Evolutionary conservation across 2,113 vertebrate species (phyloP).

Genomic region (Chinchilla lanigera): DNA sequence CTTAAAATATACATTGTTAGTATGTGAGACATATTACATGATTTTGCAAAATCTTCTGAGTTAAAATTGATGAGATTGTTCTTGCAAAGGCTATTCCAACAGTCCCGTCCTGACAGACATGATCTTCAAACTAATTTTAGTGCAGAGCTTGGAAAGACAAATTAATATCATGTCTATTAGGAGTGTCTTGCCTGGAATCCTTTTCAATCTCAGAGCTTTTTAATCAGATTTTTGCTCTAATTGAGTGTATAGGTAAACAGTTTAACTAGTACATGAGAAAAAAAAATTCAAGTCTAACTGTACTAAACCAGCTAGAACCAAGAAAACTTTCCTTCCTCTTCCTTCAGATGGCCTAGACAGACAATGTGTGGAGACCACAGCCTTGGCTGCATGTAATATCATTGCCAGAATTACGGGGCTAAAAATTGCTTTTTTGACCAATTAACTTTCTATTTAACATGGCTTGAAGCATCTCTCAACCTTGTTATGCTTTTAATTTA

Average conservation of each 20-base stretch:
- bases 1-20: constrained; percentile 3
- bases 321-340: not conserved
- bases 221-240: constrained; percentile 56
- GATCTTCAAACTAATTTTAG: constrained; percentile 54
- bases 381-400: not conserved
- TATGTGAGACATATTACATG: not conserved
- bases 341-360: not conserved
- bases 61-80: constrained; percentile 55
- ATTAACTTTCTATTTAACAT: constrained; percentile 61
- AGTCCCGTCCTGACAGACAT: constrained; percentile 11
- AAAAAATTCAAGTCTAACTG: not conserved
- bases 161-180: constrained; percentile 44
- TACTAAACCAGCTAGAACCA: not conserved
- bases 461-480: not conserved
- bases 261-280: not conserved
- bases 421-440: constrained; percentile 47
- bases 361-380: not conserved
- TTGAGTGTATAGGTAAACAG: not conserved
- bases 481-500: constrained; percentile 55
- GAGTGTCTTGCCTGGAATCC: constrained; percentile 28
- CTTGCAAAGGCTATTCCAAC: not conserved
- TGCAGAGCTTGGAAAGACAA: not conserved
- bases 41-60: constrained; percentile 40
- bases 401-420: constrained; percentile 4
- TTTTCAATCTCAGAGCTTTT: constrained; percentile 23